Percentiles rank a stretch among this genome's conserved stretches.
Evolutionary conservation across 1,140 invertebrate genomes (phyloP).

Genomic region (Xylocopa sonorina): DNA sequence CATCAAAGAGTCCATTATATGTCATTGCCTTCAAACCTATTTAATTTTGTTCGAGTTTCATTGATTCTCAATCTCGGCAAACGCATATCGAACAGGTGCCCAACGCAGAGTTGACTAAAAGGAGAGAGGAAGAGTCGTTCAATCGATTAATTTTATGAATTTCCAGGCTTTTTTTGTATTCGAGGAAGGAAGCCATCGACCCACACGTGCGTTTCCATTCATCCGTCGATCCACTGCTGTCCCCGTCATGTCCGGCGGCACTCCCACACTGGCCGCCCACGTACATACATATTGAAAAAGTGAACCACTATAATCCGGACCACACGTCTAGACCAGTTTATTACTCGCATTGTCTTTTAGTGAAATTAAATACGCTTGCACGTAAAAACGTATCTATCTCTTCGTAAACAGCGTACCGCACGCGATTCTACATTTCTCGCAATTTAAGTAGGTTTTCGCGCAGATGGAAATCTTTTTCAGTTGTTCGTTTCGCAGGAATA

Average conservation of each 20-base stretch:
- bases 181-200: constrained; percentile 58
- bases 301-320: constrained; percentile 56
- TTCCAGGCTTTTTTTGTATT: constrained; percentile 31
- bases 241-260: constrained; percentile 62
- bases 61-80: too few relatives aligned
- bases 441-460: neutral
- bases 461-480: neutral
- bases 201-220: constrained; percentile 48
- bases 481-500: too few relatives aligned
- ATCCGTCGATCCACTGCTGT: constrained; percentile 51
- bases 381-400: constrained; percentile 11
- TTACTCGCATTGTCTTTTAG: constrained; percentile 65
- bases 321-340: constrained; percentile 66
- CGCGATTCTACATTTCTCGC: neutral
- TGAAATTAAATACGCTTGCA: constrained; percentile 61
- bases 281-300: constrained; percentile 62
- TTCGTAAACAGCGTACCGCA: constrained; percentile 41
- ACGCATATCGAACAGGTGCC: neutral
- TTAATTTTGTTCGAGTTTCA: constrained; percentile 9
- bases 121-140: too few relatives aligned
- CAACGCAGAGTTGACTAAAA: too few relatives aligned
- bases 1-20: constrained; percentile 54
- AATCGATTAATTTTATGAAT: constrained; percentile 37
- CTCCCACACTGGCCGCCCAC: constrained; percentile 67
- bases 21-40: constrained; percentile 27